Conservation (phyloP, 2,797 vertebrate genomes). For the Gallinago solitaria region DNA sequence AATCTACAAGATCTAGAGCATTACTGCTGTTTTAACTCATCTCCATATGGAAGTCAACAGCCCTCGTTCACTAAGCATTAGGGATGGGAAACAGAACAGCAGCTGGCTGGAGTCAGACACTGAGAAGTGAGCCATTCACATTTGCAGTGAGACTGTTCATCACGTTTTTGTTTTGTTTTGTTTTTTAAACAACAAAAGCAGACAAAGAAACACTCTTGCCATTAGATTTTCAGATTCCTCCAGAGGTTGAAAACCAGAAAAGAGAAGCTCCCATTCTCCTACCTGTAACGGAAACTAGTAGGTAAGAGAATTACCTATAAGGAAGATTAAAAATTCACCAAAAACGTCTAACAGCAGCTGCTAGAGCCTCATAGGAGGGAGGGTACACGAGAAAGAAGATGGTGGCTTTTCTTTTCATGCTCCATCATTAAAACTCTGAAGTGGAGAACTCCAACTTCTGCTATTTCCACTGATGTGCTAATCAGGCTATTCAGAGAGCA, state of each 20-base stretch:
- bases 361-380: not conserved
- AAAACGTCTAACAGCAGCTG: not conserved
- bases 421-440: not conserved
- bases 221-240: not conserved
- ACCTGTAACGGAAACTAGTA: not conserved
- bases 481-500: not conserved
- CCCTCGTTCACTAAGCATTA: not conserved
- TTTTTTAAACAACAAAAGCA: not conserved
- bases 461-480: not conserved
- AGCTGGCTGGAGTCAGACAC: not conserved
- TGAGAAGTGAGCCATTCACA: not conserved
- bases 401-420: not conserved
- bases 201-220: not conserved
- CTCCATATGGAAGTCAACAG: not conserved
- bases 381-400: not conserved
- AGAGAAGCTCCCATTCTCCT: not conserved
- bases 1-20: not conserved
- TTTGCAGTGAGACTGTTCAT: not conserved
- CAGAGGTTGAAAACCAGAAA: not conserved
- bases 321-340: not conserved
- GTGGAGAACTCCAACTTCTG: not conserved
- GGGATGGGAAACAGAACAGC: not conserved
- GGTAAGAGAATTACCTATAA: not conserved
- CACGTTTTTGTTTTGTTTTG: not conserved
- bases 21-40: not conserved